Evolutionary conservation across 2,113 vertebrate species (phyloP), one percentile per base, ranked within the genome.

Genomic region (Corydoras maculifer): DNA sequence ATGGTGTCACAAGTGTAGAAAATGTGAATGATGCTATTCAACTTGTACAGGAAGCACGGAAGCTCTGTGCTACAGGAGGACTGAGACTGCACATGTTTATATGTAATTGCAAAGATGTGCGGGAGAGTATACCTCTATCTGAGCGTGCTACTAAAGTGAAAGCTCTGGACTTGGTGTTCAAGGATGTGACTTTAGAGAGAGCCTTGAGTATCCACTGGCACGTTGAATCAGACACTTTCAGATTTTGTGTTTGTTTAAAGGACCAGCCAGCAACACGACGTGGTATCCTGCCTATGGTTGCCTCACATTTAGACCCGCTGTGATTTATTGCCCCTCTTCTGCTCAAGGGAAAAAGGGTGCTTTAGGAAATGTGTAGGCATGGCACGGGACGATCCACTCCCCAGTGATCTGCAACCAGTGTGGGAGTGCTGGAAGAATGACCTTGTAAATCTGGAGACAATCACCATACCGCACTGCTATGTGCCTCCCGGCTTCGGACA

Each of bases 281-380:
- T n/a, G n/a, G n/a, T n/a, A n/a, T n/a, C n/a, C n/a, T n/a, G n/a
- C n/a, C n/a, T n/a, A n/a, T n/a, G n/a, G n/a, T n/a, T n/a, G n/a
- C n/a, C n/a, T n/a, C n/a, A n/a, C n/a, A n/a, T n/a, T n/a, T n/a
- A n/a, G n/a, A n/a, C n/a, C n/a, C n/a, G n/a, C n/a, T n/a, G n/a
- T n/a, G n/a, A n/a, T n/a, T n/a, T n/a, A n/a, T n/a, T n/a, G n/a
- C n/a, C n/a, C n/a, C n/a, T n/a, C n/a, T n/a, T n/a, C n/a, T n/a
- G n/a, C n/a, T n/a, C n/a, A n/a, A n/a, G n/a, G n/a, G n/a, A n/a
- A n/a, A n/a, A n/a, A n/a, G n/a, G n/a, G n/a, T n/a, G 11, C 51
- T 53, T 9, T 9, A 62, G n/a, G 57, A 74, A 43, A 74, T 73
- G 59, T 68, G 59, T 18, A 6, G 14, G 0, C 58, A 58, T 9